Base-by-base conservation (phyloP, 2,888 invertebrate species). In the Prostheceraeus crozeri region DNA sequence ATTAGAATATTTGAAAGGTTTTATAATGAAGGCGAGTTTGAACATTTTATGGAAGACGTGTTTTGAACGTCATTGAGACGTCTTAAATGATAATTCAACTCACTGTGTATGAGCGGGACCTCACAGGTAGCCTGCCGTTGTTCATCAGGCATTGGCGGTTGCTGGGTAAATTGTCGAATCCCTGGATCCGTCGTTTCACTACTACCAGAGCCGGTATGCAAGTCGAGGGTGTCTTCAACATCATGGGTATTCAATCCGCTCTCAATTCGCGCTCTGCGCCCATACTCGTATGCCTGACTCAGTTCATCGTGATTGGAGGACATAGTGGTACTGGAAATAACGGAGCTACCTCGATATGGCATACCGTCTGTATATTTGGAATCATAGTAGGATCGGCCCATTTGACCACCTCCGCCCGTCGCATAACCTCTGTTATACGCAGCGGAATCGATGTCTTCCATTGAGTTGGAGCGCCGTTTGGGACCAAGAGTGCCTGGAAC, bases 231-330 rank as follows among this genome's bases (percentile, higher is more conserved):
- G 70, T 68, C 3, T 68, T 68, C 54, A 68, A 68, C 23, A 19
- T 67, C 58, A 60, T 67, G 68, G 45, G 70, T 67, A 56, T 72
- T 71, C 58, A 54, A n/a, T 3, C 16, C 23, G 1, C 14, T 28
- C 59, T 25, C 58, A 11, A 19, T 14, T 8, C 16, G 23, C 14
- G 11, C 31, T 14, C 67, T 59, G 61, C 67, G 68, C 40, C 70
- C 67, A 56, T 72, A 71, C 59, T 72, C 70, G 57, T 71, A 67
- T 1, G 71, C 71, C 36, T 70, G 69, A 35, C 71, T 54, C 3
- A 72, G 65, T 48, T 72, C 72, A 40, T 72, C 72, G 23, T 71
- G 63, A 33, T 71, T 72, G 16, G 71, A 70, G 2, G 72, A 72
- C 8, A 72, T 71, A 1, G 72, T 72, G 3, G 72, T 72, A 48